Conservation (phyloP, 2,888 invertebrate genomes). For the Sussaba pulchella region DNA sequence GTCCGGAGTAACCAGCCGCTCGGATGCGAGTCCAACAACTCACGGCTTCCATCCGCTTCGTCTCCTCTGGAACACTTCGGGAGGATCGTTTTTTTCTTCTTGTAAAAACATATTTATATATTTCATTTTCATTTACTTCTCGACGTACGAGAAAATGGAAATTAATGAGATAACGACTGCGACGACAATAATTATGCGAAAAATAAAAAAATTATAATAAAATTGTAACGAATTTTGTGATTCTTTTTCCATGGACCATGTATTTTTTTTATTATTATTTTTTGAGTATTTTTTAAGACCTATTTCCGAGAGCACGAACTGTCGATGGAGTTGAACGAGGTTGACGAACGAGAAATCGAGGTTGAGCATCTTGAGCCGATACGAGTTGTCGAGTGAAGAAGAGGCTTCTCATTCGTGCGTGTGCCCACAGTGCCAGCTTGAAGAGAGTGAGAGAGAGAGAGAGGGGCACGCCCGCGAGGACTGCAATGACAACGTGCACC, state of each 20-base stretch:
- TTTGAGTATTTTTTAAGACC: conserved; percentile 16
- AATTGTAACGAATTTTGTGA: background rate
- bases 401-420: conserved; percentile 67
- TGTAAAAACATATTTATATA: background rate
- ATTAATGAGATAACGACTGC: conserved; percentile 12
- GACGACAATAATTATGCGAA: background rate
- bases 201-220: background rate
- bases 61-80: conserved; percentile 22
- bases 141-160: conserved; percentile 12
- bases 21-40: conserved; percentile 23
- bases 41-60: background rate
- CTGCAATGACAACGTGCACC: conserved; percentile 82
- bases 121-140: conserved; percentile 32
- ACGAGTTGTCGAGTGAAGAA: conserved; percentile 44
- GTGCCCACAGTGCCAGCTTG: conserved; percentile 71
- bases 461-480: conserved; percentile 59
- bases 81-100: conserved; percentile 24
- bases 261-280: background rate
- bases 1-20: conserved; percentile 31
- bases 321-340: conserved; percentile 23
- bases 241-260: background rate
- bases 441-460: conserved; percentile 4
- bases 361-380: conserved; percentile 12
- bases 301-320: conserved; percentile 21
- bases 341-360: conserved; percentile 58